Evolutionary conservation across 2,113 vertebrate species (phyloP), one percentile per base, ranked within the genome.

Genomic region (Zingel zingel): DNA sequence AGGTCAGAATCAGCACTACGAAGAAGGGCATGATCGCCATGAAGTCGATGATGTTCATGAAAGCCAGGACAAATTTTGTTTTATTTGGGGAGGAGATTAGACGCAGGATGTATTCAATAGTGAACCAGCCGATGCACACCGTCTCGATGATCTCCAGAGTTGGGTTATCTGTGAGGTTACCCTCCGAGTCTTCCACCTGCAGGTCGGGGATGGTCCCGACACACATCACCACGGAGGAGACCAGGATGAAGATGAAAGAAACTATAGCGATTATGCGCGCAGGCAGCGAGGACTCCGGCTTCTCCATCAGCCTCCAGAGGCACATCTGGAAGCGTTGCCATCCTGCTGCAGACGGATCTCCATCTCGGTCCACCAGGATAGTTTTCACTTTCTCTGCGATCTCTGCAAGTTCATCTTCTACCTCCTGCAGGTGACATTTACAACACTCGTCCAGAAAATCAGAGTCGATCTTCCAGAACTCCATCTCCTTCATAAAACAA

Each of bases 401-500:
- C 94, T 99, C 98, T 69, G 96, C 97, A 68, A 98, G 95, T 92
- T 99, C 98, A 51, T 96, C 97, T 14, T 96, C 96, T 78, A 97
- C 98, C 92, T 99, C 98, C 47, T 94, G 95, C 83, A 99, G 92
- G 70, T 96, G 95, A 76, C 96, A 92, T 82, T 96, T 97, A 82
- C 98, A 99, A 56, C 98, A 99, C 19, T 98, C 97, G 56, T 99
- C 98, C 75, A 99, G 86, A 80, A 96, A 97, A 83, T 96, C 96
- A 53, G 96, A 89, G 84, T 96, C 97, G 67, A 99, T 96, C 91
- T 96, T 97, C 98, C 98, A 99, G 93, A 98, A 99, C 81, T 99
- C 98, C 97, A 99, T 98, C 88, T 99, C 98, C 74, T 96, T 97
- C 94, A 97, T 95, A 90, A 99, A 99, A 91, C 98, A 98, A 82